A percentile compares a stretch with the other conserved stretches of the same genome.
phyloP scores from a whole-genome alignment of 2,113 vertebrate genomes.

The Myotis lucifugus region DNA sequence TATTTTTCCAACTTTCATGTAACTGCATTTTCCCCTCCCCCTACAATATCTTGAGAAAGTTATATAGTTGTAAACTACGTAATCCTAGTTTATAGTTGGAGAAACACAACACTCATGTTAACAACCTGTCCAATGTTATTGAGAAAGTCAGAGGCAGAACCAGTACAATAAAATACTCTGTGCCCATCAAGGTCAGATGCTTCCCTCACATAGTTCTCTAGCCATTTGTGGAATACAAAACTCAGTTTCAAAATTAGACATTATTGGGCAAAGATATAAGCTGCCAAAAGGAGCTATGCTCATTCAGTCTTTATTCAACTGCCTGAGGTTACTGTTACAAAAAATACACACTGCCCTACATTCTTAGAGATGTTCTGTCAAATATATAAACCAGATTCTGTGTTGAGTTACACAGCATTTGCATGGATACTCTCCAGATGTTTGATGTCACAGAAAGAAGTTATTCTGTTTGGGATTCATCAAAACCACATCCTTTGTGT shows the following conservation, averaged over 20 bases:
- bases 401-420: conserved; percentile 43
- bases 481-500: conserved; percentile 34
- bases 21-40: neutral
- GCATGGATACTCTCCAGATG: conserved; percentile 63
- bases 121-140: neutral
- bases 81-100: neutral
- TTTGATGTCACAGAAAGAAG: conserved; percentile 60
- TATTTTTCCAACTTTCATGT: neutral
- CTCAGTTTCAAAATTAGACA: conserved; percentile 4
- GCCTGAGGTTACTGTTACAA: conserved; percentile 50
- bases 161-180: neutral
- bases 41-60: neutral
- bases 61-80: neutral
- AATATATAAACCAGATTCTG: conserved; percentile 66
- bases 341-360: conserved; percentile 53
- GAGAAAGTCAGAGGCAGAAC: neutral
- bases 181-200: neutral
- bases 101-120: neutral
- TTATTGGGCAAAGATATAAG: neutral
- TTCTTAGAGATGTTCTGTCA: conserved; percentile 24
- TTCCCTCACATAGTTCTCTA: neutral
- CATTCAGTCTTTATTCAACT: neutral
- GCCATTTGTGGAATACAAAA: neutral
- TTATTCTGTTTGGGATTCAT: conserved; percentile 34
- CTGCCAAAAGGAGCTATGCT: neutral